Conservation (phyloP, 1,140 invertebrate species). For the Drosophila pallidifrons region DNA sequence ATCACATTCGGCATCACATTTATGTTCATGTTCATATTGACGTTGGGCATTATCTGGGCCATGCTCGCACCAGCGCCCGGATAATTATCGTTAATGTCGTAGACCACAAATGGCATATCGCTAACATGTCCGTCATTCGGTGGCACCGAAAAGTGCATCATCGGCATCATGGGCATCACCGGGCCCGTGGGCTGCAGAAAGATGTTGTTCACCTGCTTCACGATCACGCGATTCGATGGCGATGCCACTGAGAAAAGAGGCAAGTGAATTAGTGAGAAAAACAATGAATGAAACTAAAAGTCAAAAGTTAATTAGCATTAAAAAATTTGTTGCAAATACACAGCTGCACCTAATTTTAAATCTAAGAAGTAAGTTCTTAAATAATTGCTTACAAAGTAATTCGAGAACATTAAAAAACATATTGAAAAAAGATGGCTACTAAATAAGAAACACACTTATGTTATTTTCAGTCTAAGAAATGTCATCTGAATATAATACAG, state of each 20-base stretch:
- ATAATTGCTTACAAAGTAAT: no score
- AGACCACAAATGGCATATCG: constrained; percentile 1
- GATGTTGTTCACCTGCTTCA: constrained; percentile 18
- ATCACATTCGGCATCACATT: constrained; percentile 1
- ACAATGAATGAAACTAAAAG: no score
- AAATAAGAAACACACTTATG: no score
- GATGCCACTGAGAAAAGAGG: background rate
- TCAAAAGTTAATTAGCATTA: no score
- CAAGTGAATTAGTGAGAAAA: no score
- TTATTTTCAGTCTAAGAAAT: no score
- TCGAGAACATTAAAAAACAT: no score
- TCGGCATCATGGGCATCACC: constrained; percentile 30
- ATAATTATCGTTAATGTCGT: constrained; percentile 13
- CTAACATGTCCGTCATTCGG: background rate
- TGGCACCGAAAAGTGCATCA: constrained; percentile 15
- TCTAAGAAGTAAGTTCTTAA: no score
- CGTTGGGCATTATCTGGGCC: constrained; percentile 3
- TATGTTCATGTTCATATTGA: constrained; percentile 11
- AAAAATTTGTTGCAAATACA: no score
- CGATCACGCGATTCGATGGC: background rate
- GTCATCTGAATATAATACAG: no score
- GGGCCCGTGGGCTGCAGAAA: constrained; percentile 33
- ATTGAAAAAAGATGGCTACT: no score
- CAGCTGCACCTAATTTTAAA: no score
- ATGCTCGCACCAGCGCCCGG: background rate